phyloP scores from a whole-genome alignment of 2,888 invertebrate genomes.

The Macaria notata region DNA sequence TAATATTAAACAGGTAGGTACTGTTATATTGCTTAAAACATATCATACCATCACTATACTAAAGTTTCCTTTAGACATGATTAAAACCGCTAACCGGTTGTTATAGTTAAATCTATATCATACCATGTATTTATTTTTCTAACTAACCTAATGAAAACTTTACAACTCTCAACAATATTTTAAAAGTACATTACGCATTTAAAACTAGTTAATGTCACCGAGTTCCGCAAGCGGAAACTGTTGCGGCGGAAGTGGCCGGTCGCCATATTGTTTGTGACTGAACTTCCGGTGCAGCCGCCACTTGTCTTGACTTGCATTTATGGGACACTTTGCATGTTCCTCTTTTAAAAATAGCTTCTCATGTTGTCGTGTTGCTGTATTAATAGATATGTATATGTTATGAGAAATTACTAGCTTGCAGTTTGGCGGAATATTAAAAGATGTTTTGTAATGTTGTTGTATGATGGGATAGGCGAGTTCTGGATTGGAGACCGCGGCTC shows the following conservation, averaged over 20 bases:
- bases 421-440: no score
- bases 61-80: no score
- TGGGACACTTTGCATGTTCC: slow-evolving; percentile 32
- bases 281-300: slow-evolving; percentile 55
- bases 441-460: no score
- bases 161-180: slow-evolving; percentile 6
- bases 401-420: no score
- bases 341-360: slow-evolving; percentile 38
- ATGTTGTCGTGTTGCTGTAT: not conserved
- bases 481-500: no score
- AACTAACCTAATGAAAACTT: not conserved
- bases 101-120: no score
- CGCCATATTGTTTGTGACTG: slow-evolving; percentile 62
- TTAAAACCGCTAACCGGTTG: no score
- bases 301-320: slow-evolving; percentile 47
- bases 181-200: slow-evolving; percentile 20
- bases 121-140: not conserved
- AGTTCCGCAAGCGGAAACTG: slow-evolving; percentile 38
- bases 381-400: no score
- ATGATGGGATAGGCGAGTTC: no score
- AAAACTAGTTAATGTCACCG: slow-evolving; percentile 22
- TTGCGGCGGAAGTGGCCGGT: slow-evolving; percentile 55
- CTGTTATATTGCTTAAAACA: no score
- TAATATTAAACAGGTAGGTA: no score
- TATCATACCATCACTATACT: no score